phyloP scores from a whole-genome alignment of 1,140 invertebrate genomes.

The Rhopalosiphum padi region DNA sequence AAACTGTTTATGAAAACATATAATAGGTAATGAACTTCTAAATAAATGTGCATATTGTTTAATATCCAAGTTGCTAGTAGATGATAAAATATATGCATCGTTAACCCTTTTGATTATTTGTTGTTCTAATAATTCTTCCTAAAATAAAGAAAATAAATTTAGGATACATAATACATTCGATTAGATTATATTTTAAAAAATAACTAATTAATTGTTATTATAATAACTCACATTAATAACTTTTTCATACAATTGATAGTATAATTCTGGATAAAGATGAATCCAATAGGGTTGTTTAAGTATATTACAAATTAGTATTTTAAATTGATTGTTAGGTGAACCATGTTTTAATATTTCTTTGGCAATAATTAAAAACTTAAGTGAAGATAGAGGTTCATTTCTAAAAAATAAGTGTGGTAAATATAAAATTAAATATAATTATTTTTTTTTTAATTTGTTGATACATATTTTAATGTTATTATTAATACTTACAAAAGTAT shows the following conservation, averaged over 20 bases:
- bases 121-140: slow-evolving; percentile 36
- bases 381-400: slow-evolving; percentile 24
- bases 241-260: not conserved
- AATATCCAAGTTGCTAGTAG: not conserved
- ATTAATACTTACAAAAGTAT: slow-evolving; percentile 20
- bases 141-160: not conserved
- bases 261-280: slow-evolving; percentile 49
- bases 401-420: not conserved
- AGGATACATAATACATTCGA: not conserved
- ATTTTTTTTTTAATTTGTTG: not conserved
- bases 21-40: slow-evolving; percentile 17
- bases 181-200: not conserved
- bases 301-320: not conserved
- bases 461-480: not conserved
- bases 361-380: slow-evolving; percentile 29
- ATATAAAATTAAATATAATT: not conserved
- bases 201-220: not conserved
- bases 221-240: slow-evolving; percentile 13
- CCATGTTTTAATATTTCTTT: not conserved
- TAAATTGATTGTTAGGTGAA: not conserved
- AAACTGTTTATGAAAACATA: slow-evolving; percentile 40
- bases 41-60: slow-evolving; percentile 17
- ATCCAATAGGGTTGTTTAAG: slow-evolving; percentile 53
- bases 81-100: slow-evolving; percentile 24
- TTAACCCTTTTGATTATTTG: slow-evolving; percentile 40